Evolutionary conservation across 2,113 vertebrate genomes (phyloP).

Genomic region (Perca schrenkii): DNA sequence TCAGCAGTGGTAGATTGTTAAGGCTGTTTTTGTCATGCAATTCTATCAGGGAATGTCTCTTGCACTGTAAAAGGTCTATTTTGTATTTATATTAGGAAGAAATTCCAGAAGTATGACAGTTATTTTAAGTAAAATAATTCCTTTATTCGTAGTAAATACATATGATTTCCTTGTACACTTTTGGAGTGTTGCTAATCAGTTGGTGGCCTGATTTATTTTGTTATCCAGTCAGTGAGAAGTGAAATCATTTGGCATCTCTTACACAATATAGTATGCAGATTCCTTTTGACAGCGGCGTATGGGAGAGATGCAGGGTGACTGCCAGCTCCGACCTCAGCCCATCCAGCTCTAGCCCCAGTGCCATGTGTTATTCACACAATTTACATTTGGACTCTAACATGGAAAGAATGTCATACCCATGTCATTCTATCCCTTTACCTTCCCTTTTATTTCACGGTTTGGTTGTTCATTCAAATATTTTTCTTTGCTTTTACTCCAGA

Average conservation of each 20-base stretch:
- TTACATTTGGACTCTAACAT: slow-evolving; percentile 48
- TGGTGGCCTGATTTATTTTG: background rate
- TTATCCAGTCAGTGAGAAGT: background rate
- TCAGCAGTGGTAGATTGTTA: background rate
- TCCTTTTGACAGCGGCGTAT: background rate
- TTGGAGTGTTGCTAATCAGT: background rate
- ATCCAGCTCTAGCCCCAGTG: slow-evolving; percentile 14
- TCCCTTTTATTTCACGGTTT: slow-evolving; percentile 6
- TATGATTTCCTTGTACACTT: background rate
- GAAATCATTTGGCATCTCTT: background rate
- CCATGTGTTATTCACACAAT: slow-evolving; percentile 4
- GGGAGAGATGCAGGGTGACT: background rate
- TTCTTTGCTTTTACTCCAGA: slow-evolving; percentile 6
- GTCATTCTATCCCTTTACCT: background rate
- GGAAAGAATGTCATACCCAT: slow-evolving; percentile 48
- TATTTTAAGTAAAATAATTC: background rate
- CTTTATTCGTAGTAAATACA: background rate
- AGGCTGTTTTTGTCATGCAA: background rate
- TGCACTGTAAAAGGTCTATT: background rate
- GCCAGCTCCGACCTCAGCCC: slow-evolving; percentile 14
- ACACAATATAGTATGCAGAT: background rate
- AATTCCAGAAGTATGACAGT: background rate
- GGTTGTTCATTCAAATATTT: background rate
- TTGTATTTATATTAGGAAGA: background rate
- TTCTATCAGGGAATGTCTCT: slow-evolving; percentile 2